Percentiles rank a stretch among this genome's conserved stretches.
Evolutionary conservation across 2,888 invertebrate genomes (phyloP).

Genomic region (Abrostola tripartita): DNA sequence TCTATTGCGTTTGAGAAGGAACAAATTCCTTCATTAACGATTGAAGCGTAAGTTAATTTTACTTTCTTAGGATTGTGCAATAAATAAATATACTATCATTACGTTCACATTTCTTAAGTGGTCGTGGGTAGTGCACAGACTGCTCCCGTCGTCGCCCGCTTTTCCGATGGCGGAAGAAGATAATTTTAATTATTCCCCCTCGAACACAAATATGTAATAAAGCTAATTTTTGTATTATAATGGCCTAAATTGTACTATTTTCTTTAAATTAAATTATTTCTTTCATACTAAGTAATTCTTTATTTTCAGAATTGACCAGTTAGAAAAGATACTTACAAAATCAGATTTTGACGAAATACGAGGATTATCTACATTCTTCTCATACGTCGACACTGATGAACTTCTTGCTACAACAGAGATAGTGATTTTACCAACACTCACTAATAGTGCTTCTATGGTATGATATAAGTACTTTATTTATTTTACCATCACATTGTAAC

Average conservation of each 20-base stretch:
- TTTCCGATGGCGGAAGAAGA: too few relatives aligned
- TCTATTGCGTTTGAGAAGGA: slow-evolving; percentile 19
- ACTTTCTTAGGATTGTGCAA: not conserved
- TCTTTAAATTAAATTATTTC: not conserved
- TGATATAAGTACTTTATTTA: not conserved
- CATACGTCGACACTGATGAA: slow-evolving; percentile 34
- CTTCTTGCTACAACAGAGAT: slow-evolving; percentile 37
- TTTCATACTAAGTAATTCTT: not conserved
- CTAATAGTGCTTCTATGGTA: slow-evolving; percentile 30
- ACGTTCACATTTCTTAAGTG: not conserved
- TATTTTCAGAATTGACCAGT: slow-evolving; percentile 21
- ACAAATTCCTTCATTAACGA: slow-evolving; percentile 29
- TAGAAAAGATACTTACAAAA: slow-evolving; percentile 26
- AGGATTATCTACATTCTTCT: slow-evolving; percentile 35
- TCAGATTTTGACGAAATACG: slow-evolving; percentile 30
- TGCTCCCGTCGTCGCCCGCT: not conserved
- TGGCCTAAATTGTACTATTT: not conserved
- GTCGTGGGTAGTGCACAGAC: not conserved
- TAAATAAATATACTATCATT: not conserved
- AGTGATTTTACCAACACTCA: slow-evolving; percentile 37
- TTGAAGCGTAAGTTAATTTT: slow-evolving; percentile 25
- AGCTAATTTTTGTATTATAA: too few relatives aligned
- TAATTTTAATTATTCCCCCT: too few relatives aligned
- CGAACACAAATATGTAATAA: too few relatives aligned
- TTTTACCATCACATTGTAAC: not conserved